A percentile compares a stretch with the other conserved stretches of the same genome.
phyloP scores from a whole-genome alignment of 2,888 invertebrate genomes.

The Rhingia rostrata region DNA sequence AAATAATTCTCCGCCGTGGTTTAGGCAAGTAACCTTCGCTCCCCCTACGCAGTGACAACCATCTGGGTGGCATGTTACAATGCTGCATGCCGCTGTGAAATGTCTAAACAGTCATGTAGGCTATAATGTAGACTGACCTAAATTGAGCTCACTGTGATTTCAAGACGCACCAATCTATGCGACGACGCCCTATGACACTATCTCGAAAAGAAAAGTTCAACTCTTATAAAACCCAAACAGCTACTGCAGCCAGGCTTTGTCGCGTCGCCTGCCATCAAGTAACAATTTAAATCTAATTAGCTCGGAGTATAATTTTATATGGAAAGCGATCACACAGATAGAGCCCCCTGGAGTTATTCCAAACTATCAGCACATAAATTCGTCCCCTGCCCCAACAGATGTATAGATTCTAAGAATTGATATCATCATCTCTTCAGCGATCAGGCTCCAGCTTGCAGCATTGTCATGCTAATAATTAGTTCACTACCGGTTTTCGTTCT shows the following conservation, averaged over 20 bases:
- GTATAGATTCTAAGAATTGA: conserved; percentile 52
- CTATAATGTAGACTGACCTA: not conserved
- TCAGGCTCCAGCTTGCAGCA: conserved; percentile 46
- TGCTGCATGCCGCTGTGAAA: not conserved
- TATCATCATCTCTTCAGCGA: conserved; percentile 40
- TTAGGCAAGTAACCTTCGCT: no score
- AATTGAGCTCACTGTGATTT: not conserved
- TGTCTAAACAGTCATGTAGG: not conserved
- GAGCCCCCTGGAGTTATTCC: conserved; percentile 43
- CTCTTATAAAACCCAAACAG: conserved; percentile 1
- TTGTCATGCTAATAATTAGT: conserved; percentile 73
- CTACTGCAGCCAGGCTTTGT: not conserved
- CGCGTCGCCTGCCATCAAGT: not conserved
- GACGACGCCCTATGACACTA: not conserved
- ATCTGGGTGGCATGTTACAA: not conserved
- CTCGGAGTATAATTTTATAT: conserved; percentile 1
- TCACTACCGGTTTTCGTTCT: conserved; percentile 72
- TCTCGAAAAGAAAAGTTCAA: not conserved
- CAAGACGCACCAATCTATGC: not conserved
- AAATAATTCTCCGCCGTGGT: no score
- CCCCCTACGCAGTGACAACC: no score
- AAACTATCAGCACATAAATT: conserved; percentile 39
- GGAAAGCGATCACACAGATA: conserved; percentile 10
- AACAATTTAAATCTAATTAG: conserved; percentile 19
- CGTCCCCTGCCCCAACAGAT: conserved; percentile 15